Percentiles rank a stretch among this genome's conserved stretches.
Conservation (phyloP, 2,113 vertebrate genomes). For the Entomyzon cyanotis region DNA sequence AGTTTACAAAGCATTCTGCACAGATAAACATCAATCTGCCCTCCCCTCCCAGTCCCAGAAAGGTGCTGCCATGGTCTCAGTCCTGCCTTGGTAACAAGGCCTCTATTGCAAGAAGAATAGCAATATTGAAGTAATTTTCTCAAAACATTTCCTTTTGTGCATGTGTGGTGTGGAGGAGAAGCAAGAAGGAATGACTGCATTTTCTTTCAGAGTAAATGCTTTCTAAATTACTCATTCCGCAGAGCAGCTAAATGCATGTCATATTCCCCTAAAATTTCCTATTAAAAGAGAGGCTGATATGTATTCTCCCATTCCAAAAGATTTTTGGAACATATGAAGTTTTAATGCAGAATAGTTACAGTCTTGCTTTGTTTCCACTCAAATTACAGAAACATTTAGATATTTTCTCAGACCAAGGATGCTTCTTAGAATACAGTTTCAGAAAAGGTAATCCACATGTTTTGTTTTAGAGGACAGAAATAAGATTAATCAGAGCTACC, state of each 20-base stretch:
- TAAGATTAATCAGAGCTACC: neutral
- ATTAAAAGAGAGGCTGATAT: neutral
- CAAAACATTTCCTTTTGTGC: neutral
- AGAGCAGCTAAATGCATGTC: neutral
- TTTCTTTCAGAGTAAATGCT: slow-evolving; percentile 7
- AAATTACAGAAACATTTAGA: neutral
- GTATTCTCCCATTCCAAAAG: neutral
- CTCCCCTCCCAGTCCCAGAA: neutral
- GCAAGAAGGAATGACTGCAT: neutral
- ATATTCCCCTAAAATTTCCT: neutral
- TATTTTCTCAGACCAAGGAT: neutral
- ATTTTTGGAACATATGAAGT: neutral
- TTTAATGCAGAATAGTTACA: neutral
- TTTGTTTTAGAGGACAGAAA: neutral
- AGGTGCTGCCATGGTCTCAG: neutral
- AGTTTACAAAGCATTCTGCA: neutral
- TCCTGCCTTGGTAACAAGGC: neutral
- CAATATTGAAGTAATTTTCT: slow-evolving; percentile 60
- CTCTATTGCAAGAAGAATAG: neutral
- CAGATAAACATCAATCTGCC: neutral
- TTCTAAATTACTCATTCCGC: slow-evolving; percentile 23
- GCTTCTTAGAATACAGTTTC: neutral
- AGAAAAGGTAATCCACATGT: neutral
- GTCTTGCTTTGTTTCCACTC: neutral
- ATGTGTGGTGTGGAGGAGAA: neutral